phyloP scores from a whole-genome alignment of 2,888 invertebrate species.

The Heliconius aoede region DNA sequence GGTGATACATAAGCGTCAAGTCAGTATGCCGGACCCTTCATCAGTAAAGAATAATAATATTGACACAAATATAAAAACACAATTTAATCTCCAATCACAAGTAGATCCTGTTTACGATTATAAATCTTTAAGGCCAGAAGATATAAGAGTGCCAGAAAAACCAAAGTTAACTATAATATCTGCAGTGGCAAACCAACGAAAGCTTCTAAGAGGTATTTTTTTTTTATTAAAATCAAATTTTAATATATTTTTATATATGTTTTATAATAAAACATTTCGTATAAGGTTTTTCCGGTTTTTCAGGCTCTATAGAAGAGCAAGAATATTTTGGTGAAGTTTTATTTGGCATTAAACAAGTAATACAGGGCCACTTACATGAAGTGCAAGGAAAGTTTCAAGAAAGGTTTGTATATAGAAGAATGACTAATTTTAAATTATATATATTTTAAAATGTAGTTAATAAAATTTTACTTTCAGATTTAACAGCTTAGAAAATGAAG shows the following conservation, averaged over 20 bases:
- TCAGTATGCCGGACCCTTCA: conserved; percentile 53
- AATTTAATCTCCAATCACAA: conserved; percentile 64
- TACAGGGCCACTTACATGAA: conserved; percentile 89
- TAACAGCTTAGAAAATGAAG: conserved; percentile 90
- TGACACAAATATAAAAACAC: conserved; percentile 62
- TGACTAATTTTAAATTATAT: not conserved
- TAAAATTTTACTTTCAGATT: conserved; percentile 76
- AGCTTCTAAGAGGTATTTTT: conserved; percentile 80
- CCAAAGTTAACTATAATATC: conserved; percentile 83
- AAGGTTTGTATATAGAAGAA: conserved; percentile 61
- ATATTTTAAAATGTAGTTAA: conserved; percentile 35
- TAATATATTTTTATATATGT: not conserved
- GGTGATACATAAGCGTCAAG: conserved; percentile 50
- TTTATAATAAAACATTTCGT: not conserved
- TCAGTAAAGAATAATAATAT: conserved; percentile 53
- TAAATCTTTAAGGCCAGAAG: conserved; percentile 76
- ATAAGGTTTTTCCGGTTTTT: conserved; percentile 48
- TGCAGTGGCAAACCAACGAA: conserved; percentile 84
- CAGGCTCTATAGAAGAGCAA: conserved; percentile 88
- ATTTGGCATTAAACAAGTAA: conserved; percentile 90
- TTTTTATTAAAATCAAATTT: conserved; percentile 7
- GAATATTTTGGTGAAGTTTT: conserved; percentile 92
- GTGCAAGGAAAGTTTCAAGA: conserved; percentile 88
- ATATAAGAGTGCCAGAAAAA: conserved; percentile 83
- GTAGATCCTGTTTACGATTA: conserved; percentile 69